Evolutionary conservation across 2,888 invertebrate species (phyloP).

Genomic region (Limnephilus lunatus): DNA sequence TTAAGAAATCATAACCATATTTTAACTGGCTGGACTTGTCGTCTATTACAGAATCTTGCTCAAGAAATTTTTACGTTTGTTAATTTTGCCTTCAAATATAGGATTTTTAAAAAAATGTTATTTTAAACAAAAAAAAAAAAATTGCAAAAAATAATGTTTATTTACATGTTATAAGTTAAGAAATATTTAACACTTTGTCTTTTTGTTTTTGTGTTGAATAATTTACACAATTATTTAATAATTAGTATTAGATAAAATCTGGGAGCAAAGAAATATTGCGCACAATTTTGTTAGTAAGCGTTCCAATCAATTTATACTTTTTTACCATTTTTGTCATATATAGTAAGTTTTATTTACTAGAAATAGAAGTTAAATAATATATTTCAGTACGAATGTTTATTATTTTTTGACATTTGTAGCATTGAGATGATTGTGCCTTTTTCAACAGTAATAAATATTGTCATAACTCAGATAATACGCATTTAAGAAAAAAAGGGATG

Average conservation of each 20-base stretch:
- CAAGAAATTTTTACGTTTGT: not conserved
- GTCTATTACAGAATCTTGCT: not conserved
- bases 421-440: not conserved
- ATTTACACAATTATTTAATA: not conserved
- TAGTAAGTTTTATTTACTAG: not conserved
- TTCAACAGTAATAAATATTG: not conserved
- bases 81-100: not conserved
- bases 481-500: not conserved
- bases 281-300: not conserved
- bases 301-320: slow-evolving; percentile 2
- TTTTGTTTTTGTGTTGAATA: not conserved
- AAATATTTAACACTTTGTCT: not conserved
- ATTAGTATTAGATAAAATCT: not conserved
- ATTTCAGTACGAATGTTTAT: not conserved
- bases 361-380: not conserved
- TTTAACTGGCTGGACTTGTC: not conserved
- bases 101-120: too few relatives aligned
- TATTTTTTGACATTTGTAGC: slow-evolving; percentile 12
- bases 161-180: not conserved
- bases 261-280: not conserved
- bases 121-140: too few relatives aligned
- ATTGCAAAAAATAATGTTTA: not conserved
- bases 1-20: not conserved
- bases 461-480: not conserved
- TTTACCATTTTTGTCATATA: not conserved